phyloP scores from a whole-genome alignment of 2,888 invertebrate genomes.

The Trichopoda pennipes region DNA sequence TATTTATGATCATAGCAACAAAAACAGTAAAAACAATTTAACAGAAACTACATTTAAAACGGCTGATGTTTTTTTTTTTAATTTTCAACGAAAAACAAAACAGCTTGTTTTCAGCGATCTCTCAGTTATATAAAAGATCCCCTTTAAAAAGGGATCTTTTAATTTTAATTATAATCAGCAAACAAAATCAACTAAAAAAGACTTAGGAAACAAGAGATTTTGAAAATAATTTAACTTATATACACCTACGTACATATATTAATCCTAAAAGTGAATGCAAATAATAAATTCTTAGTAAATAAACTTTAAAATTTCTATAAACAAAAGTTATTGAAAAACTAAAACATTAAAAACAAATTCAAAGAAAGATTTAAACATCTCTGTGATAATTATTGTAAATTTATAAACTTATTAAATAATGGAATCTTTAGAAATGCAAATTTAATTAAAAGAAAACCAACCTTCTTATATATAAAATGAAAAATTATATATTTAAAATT shows the following conservation, averaged over 20 bases:
- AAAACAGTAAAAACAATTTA: conserved; percentile 28
- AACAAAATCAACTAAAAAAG: conserved; percentile 34
- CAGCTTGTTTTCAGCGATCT: conserved; percentile 74
- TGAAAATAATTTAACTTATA: conserved; percentile 51
- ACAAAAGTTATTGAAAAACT: conserved; percentile 74
- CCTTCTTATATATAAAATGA: conserved; percentile 67
- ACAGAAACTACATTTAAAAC: conserved; percentile 32
- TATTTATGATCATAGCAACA: conserved; percentile 55
- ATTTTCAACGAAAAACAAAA: conserved; percentile 34
- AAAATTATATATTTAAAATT: conserved; percentile 70
- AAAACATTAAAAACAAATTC: conserved; percentile 77
- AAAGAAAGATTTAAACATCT: conserved; percentile 81
- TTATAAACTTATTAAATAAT: conserved; percentile 76
- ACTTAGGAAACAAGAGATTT: conserved; percentile 64
- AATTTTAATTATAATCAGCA: conserved; percentile 37
- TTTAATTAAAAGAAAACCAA: conserved; percentile 71
- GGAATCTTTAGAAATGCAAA: conserved; percentile 72
- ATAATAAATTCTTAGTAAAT: conserved; percentile 70
- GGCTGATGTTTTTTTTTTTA: conserved; percentile 15
- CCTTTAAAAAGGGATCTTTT: conserved; percentile 58
- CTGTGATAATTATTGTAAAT: conserved; percentile 81
- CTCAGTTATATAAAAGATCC: conserved; percentile 65
- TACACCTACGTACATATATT: conserved; percentile 5
- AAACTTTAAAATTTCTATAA: conserved; percentile 72
- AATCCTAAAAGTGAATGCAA: conserved; percentile 77